These are phyloP conservation scores for Netelia inedita DNA, from an alignment of 2,888 invertebrate genomes.

Conservation along the genomic window DNA sequence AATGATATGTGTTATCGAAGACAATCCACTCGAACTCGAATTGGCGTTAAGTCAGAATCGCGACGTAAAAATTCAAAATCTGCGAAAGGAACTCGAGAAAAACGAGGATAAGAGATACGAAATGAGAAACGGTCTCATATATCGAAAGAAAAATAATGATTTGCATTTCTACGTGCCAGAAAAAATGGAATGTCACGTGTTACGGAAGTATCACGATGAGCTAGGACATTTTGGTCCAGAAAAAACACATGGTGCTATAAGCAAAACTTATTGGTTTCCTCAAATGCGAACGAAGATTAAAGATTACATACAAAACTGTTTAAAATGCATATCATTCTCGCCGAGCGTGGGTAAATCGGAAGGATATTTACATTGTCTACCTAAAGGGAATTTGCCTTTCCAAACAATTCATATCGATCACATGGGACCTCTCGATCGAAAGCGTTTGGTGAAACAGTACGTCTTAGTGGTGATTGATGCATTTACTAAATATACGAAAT, in stretches of 20 bases:
- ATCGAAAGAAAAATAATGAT: constrained; percentile 53
- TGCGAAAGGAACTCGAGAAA: constrained; percentile 44
- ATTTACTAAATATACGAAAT: constrained; percentile 74
- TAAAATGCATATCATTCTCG: constrained; percentile 69
- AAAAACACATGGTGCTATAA: constrained; percentile 63
- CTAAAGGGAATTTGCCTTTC: constrained; percentile 69
- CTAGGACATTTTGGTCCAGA: constrained; percentile 69
- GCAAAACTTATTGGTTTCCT: constrained; percentile 64
- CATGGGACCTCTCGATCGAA: constrained; percentile 68
- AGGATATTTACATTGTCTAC: constrained; percentile 63
- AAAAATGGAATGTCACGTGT: constrained; percentile 58
- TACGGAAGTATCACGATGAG: constrained; percentile 69
- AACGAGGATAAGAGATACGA: constrained; percentile 63
- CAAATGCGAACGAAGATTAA: constrained; percentile 44
- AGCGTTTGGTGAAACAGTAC: constrained; percentile 74
- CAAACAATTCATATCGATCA: constrained; percentile 66
- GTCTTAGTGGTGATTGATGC: constrained; percentile 75
- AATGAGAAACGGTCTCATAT: constrained; percentile 70
- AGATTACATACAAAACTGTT: constrained; percentile 56
- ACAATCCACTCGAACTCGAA: constrained; percentile 62
- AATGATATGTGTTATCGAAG: constrained; percentile 39
- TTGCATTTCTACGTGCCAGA: constrained; percentile 69
- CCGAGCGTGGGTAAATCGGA: constrained; percentile 60
- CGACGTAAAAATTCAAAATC: constrained; percentile 36
- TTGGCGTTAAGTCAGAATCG: constrained; percentile 57